Evolutionary conservation across 2,113 vertebrate species (phyloP).

Genomic region (Lathamus discolor): DNA sequence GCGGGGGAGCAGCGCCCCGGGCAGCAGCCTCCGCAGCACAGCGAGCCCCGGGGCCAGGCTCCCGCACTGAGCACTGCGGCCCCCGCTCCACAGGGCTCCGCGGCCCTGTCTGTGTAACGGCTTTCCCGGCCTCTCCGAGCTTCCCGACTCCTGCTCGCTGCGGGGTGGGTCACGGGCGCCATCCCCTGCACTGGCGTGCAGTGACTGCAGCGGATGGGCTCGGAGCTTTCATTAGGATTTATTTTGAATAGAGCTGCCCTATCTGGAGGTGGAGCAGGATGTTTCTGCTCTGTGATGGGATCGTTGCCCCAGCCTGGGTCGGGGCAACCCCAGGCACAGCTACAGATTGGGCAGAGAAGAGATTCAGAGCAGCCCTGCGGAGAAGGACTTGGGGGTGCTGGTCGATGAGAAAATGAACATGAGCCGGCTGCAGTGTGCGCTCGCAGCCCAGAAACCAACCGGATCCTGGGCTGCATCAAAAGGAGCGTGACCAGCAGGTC

Average conservation of each 20-base stretch:
- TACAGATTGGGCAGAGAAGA: not conserved
- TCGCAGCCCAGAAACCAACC: too few species aligned
- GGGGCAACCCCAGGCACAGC: not conserved
- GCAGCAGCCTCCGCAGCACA: not conserved
- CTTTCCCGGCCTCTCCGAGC: not conserved
- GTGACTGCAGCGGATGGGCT: rapidly evolving
- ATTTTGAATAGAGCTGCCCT: not conserved
- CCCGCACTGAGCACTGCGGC: slow-evolving; percentile 54
- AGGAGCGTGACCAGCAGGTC: too few species aligned
- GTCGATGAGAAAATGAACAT: too few species aligned
- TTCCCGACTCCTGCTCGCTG: rapidly evolving
- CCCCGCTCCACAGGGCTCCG: not conserved
- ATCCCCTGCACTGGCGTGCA: not conserved
- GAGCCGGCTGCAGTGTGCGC: too few species aligned
- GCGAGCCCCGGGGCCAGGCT: not conserved
- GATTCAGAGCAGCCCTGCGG: not conserved
- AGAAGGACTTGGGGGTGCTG: not conserved
- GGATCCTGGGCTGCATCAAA: too few species aligned
- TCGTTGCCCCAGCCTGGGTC: not conserved
- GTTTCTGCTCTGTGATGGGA: not conserved
- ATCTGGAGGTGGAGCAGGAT: not conserved
- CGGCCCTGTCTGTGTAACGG: not conserved
- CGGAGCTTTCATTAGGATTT: not conserved
- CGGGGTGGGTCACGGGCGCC: rapidly evolving
- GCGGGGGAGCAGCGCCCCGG: not conserved